Evolutionary conservation across 1,140 invertebrate species (phyloP), one percentile per base, ranked within the genome.

Genomic region (Leptinotarsa undecemlineata): DNA sequence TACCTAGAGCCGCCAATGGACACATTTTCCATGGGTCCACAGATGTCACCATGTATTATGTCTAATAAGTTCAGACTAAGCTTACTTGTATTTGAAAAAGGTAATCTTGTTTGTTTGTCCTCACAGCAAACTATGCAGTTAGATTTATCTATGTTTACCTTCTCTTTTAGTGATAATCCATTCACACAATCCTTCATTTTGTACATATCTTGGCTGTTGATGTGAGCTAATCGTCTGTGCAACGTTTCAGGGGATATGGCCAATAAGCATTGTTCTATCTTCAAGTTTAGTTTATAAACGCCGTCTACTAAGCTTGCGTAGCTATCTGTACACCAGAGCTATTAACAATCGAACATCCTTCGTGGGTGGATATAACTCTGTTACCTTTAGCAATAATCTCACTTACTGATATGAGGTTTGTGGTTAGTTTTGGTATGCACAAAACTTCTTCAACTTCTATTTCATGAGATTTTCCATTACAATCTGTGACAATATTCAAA

Each of bases 171-270:
- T n/a, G 47, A 42, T 5, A 79, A 13, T 23, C 75, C 75, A 47
- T 75, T 51, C 8, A 78, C 79, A 14, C 63, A 23, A 51, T 68
- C 77, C 48, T 57, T 76, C 78, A 80, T 79, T 51, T 73, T 74
- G 5, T 72, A 69, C 20, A 79, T 23, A 48, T 76, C 42, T n/a
- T 48, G 48, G 15, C 4, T 81, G 74, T 77, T 83, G 60, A 84
- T 71, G 72, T 84, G 83, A 47, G 79, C 82, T n/a, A 83, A 72
- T 26, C 80, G 57, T 14, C 76, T 71, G 73, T 82, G 78, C 81
- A 79, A 81, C 3, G 69, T 71, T 66, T 70, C 66, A 4, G 57
- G 73, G 33, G 76, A 76, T 11, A 68, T 66, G 8, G 66, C 68
- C 60, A 60, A 69, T 20, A 68, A 17, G 15, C n/a, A 17, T 19